phyloP scores from a whole-genome alignment of 1,140 invertebrate genomes.

The Araneus ventricosus region DNA sequence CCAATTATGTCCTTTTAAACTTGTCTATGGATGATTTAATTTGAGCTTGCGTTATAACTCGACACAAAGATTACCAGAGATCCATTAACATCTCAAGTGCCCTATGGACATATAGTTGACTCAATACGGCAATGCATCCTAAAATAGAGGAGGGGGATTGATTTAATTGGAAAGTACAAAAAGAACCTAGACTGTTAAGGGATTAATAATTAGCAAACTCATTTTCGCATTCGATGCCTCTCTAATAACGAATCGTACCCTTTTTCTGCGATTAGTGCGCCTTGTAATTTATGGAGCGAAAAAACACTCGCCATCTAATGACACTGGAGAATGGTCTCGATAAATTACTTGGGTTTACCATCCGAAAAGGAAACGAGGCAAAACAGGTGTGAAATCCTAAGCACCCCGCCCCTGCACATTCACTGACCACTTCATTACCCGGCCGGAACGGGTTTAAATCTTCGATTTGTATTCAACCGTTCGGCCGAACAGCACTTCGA shows the following conservation, averaged over 20 bases:
- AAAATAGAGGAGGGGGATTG: no score
- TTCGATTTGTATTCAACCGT: constrained; percentile 45
- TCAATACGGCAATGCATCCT: no score
- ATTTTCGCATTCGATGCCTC: not conserved
- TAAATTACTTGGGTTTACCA: not conserved
- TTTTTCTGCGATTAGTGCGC: not conserved
- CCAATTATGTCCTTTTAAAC: no score
- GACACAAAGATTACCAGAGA: no score
- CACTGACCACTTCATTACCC: constrained; percentile 42
- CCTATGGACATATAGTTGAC: no score
- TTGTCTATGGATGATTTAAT: no score
- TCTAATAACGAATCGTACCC: no score
- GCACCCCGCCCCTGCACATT: not conserved
- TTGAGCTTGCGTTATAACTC: no score
- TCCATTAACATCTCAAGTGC: no score
- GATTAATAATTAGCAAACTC: not conserved
- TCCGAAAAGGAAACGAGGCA: not conserved
- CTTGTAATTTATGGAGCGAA: not conserved
- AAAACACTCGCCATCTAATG: not conserved
- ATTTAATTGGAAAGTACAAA: no score
- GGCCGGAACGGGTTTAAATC: constrained; percentile 21
- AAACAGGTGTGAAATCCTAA: not conserved
- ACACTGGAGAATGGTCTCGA: not conserved
- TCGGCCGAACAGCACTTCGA: constrained; percentile 7
- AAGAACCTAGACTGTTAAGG: no score